These are phyloP conservation scores for Neodiprion virginianus DNA, from an alignment of 1,140 invertebrate genomes.

Conservation along the genomic window DNA sequence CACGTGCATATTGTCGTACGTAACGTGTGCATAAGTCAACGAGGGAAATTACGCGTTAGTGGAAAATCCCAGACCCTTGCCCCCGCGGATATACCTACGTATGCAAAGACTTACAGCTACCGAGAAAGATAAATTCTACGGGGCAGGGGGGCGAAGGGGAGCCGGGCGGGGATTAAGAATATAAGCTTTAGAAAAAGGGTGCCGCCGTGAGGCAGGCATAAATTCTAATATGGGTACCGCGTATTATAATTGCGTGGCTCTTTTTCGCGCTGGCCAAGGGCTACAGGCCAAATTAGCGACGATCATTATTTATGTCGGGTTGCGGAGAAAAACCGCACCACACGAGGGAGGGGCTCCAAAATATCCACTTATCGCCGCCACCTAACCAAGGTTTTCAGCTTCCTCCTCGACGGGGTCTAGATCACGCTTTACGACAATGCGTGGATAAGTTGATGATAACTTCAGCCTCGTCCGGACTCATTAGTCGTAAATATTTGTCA, in stretches of 20 bases:
- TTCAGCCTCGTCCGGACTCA: too few relatives aligned
- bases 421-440: neutral
- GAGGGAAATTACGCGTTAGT: slow-evolving; percentile 1
- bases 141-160: neutral
- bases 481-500: neutral
- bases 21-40: neutral
- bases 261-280: slow-evolving; percentile 47
- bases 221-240: slow-evolving; percentile 58
- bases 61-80: neutral
- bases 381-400: too few relatives aligned
- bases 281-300: slow-evolving; percentile 60
- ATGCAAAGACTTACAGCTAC: neutral
- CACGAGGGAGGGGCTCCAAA: slow-evolving; percentile 53
- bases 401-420: too few relatives aligned
- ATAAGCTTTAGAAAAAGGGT: slow-evolving; percentile 60
- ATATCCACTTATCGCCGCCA: slow-evolving; percentile 36
- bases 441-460: too few relatives aligned
- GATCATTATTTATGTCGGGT: slow-evolving; percentile 62
- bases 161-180: slow-evolving; percentile 53
- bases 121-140: slow-evolving; percentile 2
- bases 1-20: neutral
- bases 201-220: slow-evolving; percentile 47
- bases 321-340: slow-evolving; percentile 30
- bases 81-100: neutral
- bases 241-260: slow-evolving; percentile 62